A percentile compares a stretch with the other conserved stretches of the same genome.
Conservation (phyloP, 2,113 vertebrate genomes). For the Limnothrissa miodon region DNA sequence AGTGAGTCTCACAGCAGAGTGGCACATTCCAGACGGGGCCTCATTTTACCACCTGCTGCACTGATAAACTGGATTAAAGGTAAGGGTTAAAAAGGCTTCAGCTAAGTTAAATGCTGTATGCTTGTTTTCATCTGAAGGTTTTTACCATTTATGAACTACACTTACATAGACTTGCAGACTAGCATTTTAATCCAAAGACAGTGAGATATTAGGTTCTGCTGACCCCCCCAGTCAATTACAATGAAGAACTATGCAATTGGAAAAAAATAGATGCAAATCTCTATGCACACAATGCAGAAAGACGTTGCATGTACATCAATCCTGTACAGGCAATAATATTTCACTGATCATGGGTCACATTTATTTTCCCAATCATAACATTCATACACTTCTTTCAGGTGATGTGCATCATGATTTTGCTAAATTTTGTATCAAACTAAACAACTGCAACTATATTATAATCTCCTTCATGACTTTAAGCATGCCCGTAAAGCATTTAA, state of each 20-base stretch:
- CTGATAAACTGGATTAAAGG: conserved; percentile 50
- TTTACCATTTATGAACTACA: neutral
- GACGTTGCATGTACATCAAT: neutral
- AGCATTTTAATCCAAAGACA: neutral
- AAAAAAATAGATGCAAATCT: neutral
- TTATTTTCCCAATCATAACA: neutral
- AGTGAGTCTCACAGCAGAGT: conserved; percentile 24
- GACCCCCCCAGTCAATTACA: neutral
- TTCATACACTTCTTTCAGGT: no score
- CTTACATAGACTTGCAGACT: neutral
- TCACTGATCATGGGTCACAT: neutral
- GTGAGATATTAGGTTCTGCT: neutral
- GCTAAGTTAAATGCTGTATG: neutral
- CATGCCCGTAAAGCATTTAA: neutral
- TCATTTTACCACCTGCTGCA: conserved; percentile 53
- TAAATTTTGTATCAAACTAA: neutral
- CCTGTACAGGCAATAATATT: neutral
- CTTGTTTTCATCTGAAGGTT: neutral
- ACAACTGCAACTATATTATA: neutral
- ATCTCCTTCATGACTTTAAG: neutral
- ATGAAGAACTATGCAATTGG: neutral
- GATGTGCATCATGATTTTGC: no score
- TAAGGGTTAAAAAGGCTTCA: conserved; percentile 44
- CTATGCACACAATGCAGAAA: neutral
- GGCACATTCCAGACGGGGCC: conserved; percentile 39